Percentiles rank a stretch among this genome's conserved stretches.
Evolutionary conservation across 2,113 vertebrate genomes (phyloP).

Genomic region (Callocephalon fimbriatum): DNA sequence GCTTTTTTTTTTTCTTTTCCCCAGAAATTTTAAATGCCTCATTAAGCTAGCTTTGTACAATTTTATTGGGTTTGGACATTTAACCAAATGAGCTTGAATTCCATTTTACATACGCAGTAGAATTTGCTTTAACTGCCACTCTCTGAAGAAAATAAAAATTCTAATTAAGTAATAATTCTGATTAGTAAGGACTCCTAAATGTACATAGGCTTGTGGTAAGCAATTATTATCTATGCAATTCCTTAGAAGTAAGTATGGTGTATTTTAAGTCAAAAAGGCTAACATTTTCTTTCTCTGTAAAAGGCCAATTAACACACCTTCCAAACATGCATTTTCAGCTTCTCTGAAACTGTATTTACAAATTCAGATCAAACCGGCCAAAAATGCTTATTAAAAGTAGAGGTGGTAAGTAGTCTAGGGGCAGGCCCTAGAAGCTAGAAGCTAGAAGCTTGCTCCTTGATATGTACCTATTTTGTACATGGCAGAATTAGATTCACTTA

Average conservation of each 20-base stretch:
- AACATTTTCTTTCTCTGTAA: not conserved
- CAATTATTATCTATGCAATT: not conserved
- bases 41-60: not conserved
- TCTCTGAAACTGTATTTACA: not conserved
- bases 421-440: not conserved
- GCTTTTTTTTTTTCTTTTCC: not conserved
- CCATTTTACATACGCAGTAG: not conserved
- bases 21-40: not conserved
- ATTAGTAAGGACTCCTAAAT: not conserved
- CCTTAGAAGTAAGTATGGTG: not conserved
- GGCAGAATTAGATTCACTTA: not conserved
- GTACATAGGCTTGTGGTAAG: not conserved
- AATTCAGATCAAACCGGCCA: not conserved
- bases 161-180: not conserved
- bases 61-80: not conserved
- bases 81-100: conserved; percentile 13
- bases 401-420: not conserved
- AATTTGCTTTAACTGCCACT: not conserved
- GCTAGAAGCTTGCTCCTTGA: not conserved
- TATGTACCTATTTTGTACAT: fast-evolving
- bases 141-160: not conserved
- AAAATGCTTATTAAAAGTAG: not conserved
- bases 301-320: not conserved
- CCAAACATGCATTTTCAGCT: not conserved
- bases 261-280: not conserved